These are phyloP conservation scores for Melanotaenia pygmaea DNA, from an alignment of 2,797 vertebrate genomes.

Conservation along the genomic window DNA sequence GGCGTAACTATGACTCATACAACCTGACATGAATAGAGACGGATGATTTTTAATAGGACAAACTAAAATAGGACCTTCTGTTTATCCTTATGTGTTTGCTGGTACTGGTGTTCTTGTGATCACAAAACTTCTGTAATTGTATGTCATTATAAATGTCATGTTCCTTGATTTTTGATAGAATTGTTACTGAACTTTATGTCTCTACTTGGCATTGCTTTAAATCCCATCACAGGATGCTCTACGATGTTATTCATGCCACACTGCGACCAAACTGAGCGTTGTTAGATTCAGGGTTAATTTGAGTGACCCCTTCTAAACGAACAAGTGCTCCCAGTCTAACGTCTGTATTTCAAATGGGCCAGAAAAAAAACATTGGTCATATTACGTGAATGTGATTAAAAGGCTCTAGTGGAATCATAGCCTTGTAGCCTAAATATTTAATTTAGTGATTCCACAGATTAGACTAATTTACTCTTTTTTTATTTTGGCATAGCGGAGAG, in stretches of 20 bases:
- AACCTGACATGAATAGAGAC: too few relatives aligned
- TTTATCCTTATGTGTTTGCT: neutral
- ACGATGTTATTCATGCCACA: neutral
- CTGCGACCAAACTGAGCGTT: neutral
- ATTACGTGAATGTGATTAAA: conserved; percentile 31
- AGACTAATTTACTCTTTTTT: neutral
- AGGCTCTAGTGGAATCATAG: conserved; percentile 13
- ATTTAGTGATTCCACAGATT: conserved; percentile 12
- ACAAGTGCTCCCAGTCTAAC: conserved; percentile 25
- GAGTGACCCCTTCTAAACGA: conserved; percentile 17
- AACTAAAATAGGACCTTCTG: neutral
- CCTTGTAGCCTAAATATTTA: conserved; percentile 16
- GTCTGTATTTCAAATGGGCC: conserved; percentile 21
- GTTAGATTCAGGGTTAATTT: conserved; percentile 37
- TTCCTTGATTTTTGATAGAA: neutral
- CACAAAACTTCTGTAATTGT: neutral
- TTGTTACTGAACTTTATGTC: neutral
- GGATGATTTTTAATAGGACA: neutral
- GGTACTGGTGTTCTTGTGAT: neutral
- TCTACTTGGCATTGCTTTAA: neutral
- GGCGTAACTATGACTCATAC: too few relatives aligned
- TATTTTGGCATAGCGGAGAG: neutral
- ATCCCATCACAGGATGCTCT: neutral
- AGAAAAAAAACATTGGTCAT: conserved; percentile 16
- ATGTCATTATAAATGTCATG: neutral